Base-by-base conservation (phyloP, 2,797 vertebrate species). In the Pogoniulus pusillus region DNA sequence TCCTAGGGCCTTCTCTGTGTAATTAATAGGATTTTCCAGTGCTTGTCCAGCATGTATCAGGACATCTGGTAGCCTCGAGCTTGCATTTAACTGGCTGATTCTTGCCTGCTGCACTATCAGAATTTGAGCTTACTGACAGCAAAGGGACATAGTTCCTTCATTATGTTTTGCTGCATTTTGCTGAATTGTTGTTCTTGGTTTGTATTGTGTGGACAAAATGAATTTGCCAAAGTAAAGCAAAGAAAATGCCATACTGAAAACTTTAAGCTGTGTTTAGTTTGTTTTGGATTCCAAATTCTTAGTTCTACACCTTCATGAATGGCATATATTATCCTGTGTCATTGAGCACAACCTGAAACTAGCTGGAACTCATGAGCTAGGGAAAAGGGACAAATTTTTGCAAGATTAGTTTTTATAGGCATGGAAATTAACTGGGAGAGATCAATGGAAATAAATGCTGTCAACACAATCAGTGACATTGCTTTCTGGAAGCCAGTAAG, bases 11-110 rank as follows among this genome's bases (percentile, higher is more conserved):
- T 85, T 63, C 55, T 41, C 54, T 74, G 39, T 5, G 9, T 77
- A 90, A 86, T 87, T 74, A 90, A 35, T 41, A 53, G 49, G 18
- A 87, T 80, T 79, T 62, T 27, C 58, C 62, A 93, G n/a, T 23
- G 43, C 51, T 74, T 82, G 51, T 85, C 65, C 75, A 74, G 54
- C n/a, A 23, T 23, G 34, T 41, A 55, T n/a, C 26, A 47, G 27
- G 79, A 51, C 12, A 71, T 53, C 22, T 34, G 58, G 47, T 72
- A 89, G 69, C 69, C 79, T 19, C 34, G 57, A 89, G 68, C 68
- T 54, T 76, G 17, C 57, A 37, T 86, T 83, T 83, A 83, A 76
- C 49, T 54, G 45, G 8, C 27, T 80, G 37, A 64, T 15, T 88
- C 88, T 78, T 58, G 26, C 22, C 37, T 39, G 58, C 71, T 68